Evolutionary conservation across 2,888 invertebrate genomes (phyloP), one percentile per base, ranked within the genome.

Genomic region (Cosmia pyralina): DNA sequence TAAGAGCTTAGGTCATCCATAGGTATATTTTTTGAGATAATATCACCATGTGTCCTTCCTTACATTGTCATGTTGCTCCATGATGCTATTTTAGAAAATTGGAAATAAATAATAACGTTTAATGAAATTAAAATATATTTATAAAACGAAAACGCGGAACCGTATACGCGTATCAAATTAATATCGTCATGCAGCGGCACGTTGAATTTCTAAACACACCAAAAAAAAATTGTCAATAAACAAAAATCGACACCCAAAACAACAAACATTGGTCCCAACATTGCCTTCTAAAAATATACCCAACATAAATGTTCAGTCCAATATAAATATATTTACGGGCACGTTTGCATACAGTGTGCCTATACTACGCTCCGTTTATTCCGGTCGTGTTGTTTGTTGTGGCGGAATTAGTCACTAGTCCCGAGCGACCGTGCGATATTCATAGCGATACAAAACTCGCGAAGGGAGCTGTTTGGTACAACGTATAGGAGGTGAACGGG

Each of bases 401-500:
- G 89, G 90, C 83, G 76, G 88, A 89, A 91, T 92, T 90, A 90
- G 92, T 88, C 89, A 87, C 86, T 71, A 72, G 79, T 88, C 88
- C 90, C 90, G 34, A 48, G 85, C 69, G 88, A 83, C 85, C 85
- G 84, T 84, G 81, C 81, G 88, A 89, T 91, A 92, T 91, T 89
- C 79, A 80, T 73, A 80, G 80, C 59, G 64, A 67, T 68, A 80
- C 83, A 75, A 76, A 81, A 79, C 73, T 77, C 84, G 71, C 65
- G 59, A 59, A 38, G 60, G 34, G 8, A 72, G 22, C 60, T 62
- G 59, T 55, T 41, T n/a, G 11, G 10, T 0, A n/a, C 38, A 77
- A 76, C 69, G 7, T n/a, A 60, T 59, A 58, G 75, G 75, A 19
- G 38, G 19, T 6, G 0, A 55, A 66, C 72, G 60, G 8, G 2